phyloP scores from a whole-genome alignment of 1,140 invertebrate genomes.

The Pogonognathellus flavescens region DNA sequence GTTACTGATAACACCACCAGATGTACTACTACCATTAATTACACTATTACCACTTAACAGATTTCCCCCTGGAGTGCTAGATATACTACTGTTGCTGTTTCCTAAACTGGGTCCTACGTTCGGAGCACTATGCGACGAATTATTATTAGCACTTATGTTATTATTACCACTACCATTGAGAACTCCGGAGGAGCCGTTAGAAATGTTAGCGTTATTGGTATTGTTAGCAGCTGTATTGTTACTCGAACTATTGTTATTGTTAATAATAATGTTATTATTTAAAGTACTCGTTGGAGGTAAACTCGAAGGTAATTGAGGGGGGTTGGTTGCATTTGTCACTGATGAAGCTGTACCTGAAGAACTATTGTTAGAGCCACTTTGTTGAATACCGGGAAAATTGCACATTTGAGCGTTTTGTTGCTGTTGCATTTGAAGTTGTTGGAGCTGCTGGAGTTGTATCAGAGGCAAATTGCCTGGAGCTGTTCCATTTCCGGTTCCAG shows the following conservation, averaged over 20 bases:
- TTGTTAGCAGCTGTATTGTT: slow-evolving; percentile 67
- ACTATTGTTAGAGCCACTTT: slow-evolving; percentile 32
- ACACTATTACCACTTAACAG: slow-evolving; percentile 27
- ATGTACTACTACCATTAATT: slow-evolving; percentile 55
- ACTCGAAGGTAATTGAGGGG: slow-evolving; percentile 55
- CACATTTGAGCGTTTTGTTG: slow-evolving; percentile 67
- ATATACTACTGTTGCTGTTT: slow-evolving; percentile 50
- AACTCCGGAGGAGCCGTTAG: slow-evolving; percentile 11
- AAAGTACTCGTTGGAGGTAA: slow-evolving; percentile 67
- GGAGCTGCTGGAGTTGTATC: slow-evolving; percentile 65
- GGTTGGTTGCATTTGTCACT: slow-evolving; percentile 28
- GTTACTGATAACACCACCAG: slow-evolving; percentile 57
- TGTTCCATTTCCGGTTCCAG: slow-evolving; percentile 18
- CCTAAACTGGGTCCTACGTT: slow-evolving; percentile 64
- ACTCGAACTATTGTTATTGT: slow-evolving; percentile 49
- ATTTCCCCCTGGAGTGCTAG: neutral
- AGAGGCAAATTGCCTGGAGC: slow-evolving; percentile 27
- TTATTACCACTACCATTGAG: slow-evolving; percentile 45
- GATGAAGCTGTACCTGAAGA: slow-evolving; percentile 58
- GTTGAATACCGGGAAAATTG: slow-evolving; percentile 56
- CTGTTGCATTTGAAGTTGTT: slow-evolving; percentile 68
- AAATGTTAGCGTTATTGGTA: slow-evolving; percentile 66
- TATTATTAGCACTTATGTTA: slow-evolving; percentile 55
- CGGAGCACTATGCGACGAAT: slow-evolving; percentile 62
- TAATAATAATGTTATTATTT: slow-evolving; percentile 64